Conservation (phyloP, 2,113 vertebrate species). For the Fregetta grallaria region DNA sequence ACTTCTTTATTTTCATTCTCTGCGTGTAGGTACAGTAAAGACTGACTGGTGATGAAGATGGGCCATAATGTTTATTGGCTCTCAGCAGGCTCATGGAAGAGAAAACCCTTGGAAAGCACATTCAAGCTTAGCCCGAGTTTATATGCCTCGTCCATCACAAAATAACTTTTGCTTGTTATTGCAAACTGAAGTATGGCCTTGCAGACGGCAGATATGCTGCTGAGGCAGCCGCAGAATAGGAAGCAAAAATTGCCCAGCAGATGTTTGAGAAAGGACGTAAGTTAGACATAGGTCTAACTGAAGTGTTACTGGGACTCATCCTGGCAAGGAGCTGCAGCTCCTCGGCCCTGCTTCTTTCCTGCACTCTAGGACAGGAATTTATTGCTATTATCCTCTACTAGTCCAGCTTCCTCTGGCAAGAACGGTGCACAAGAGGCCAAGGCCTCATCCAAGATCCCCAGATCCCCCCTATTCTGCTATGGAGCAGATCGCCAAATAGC, state of each 20-base stretch:
- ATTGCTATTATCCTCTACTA: neutral
- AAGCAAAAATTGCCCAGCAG: neutral
- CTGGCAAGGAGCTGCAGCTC: neutral
- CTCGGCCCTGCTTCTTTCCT: neutral
- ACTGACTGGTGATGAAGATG: neutral
- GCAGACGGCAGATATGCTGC: neutral
- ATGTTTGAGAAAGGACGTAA: neutral
- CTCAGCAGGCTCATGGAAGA: neutral
- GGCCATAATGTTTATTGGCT: neutral
- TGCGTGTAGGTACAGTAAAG: neutral
- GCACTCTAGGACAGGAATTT: neutral
- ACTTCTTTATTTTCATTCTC: neutral
- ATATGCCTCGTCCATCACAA: conserved; percentile 35
- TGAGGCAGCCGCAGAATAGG: neutral
- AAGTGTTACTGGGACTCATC: neutral
- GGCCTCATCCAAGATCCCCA: neutral
- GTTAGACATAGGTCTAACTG: neutral
- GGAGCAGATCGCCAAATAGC: neutral
- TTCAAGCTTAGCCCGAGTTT: neutral
- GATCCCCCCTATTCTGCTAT: neutral
- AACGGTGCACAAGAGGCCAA: neutral
- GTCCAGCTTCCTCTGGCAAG: neutral
- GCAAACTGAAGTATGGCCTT: neutral
- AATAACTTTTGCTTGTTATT: conserved; percentile 53
- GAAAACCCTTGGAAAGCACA: neutral